Evolutionary conservation across 2,888 invertebrate species (phyloP).

Genomic region (Lumbricus terrestris): DNA sequence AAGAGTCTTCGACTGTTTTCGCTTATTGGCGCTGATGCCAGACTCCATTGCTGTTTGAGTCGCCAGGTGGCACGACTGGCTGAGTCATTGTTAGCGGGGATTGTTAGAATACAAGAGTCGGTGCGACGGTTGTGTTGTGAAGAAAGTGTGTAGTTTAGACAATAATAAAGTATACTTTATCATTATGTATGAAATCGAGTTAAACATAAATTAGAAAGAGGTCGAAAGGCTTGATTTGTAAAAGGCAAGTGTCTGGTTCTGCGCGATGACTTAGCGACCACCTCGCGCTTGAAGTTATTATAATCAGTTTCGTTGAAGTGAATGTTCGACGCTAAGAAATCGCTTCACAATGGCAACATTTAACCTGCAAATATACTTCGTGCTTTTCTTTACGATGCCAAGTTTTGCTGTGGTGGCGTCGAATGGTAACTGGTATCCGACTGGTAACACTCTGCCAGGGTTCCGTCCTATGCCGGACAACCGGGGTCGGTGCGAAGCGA

Average conservation of each 20-base stretch:
- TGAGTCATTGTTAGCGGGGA: not conserved
- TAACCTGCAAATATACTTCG: not conserved
- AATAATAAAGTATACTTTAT: not conserved
- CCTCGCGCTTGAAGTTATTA: not conserved
- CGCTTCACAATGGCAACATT: not conserved
- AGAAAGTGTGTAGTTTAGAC: not conserved
- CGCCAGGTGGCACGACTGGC: not conserved
- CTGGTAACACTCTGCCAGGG: conserved; percentile 10
- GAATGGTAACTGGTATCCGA: conserved; percentile 8
- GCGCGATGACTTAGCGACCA: not conserved
- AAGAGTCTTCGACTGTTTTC: too few relatives aligned
- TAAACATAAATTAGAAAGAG: not conserved
- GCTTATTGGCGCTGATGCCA: not conserved
- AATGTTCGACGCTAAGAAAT: not conserved
- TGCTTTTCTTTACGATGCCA: not conserved
- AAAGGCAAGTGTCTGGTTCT: not conserved
- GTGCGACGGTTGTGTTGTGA: not conserved
- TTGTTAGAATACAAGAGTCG: not conserved
- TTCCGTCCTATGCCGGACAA: conserved; percentile 10
- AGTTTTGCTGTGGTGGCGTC: not conserved
- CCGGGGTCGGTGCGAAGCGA: conserved; percentile 76
- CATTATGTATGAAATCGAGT: not conserved
- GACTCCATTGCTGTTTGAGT: not conserved
- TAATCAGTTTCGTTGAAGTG: not conserved
- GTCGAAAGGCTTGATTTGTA: not conserved